Conservation (phyloP, 30 jellyfish, hydroid and myxozoan species). For the Aurelia coerulea region DNA sequence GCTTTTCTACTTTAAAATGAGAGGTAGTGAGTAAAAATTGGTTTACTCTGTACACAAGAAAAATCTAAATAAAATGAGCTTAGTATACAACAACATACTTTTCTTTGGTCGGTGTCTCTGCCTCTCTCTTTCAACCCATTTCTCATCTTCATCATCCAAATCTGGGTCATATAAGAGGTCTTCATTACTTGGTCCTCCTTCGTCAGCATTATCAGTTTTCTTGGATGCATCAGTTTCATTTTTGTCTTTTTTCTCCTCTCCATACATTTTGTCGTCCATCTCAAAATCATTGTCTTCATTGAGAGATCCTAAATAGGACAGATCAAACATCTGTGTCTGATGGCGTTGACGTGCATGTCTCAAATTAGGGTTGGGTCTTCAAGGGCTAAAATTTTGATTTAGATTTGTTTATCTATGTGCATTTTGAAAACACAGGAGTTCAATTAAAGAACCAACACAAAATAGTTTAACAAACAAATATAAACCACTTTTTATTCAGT, state of each 20-base stretch:
- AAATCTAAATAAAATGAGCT: too few species aligned
- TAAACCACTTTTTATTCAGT: too few species aligned
- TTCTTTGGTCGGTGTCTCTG: conserved; percentile 37
- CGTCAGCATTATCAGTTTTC: neutral
- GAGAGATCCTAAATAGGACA: conserved; percentile 10
- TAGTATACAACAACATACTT: neutral
- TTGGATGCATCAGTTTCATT: neutral
- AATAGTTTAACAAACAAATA: too few species aligned
- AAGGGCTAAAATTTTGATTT: too few species aligned
- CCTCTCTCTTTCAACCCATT: conserved; percentile 65
- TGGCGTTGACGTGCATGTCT: too few species aligned
- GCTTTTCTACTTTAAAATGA: too few species aligned
- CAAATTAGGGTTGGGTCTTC: too few species aligned
- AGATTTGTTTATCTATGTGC: too few species aligned
- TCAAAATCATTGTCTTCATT: conserved; percentile 34
- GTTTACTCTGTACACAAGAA: too few species aligned
- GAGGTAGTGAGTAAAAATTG: too few species aligned
- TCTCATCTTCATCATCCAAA: conserved; percentile 73
- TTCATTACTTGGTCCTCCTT: conserved; percentile 45
- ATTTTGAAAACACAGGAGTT: too few species aligned
- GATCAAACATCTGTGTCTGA: neutral
- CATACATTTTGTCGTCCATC: conserved; percentile 36
- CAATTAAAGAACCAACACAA: too few species aligned
- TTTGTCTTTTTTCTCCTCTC: neutral
- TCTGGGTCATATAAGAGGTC: conserved; percentile 77